Base-by-base conservation (phyloP, 2,797 vertebrate genomes). In the Parambassis ranga region DNA sequence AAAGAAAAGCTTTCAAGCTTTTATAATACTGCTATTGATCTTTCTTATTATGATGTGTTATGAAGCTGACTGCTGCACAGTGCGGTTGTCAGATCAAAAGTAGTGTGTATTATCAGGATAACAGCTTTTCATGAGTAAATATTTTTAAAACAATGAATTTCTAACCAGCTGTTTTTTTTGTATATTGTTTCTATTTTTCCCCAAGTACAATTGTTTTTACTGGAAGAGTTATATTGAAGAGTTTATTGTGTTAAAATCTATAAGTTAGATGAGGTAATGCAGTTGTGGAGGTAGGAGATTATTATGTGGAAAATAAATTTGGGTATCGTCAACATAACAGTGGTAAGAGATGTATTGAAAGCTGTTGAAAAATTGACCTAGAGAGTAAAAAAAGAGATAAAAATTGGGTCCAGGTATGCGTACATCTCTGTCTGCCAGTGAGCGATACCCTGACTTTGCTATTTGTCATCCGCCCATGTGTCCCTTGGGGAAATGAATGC, bases 1-100 rank as follows among this genome's bases (percentile, higher is more conserved):
- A 78, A 48, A 58, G 59, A 69, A 60, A 73, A 61, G 74, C 78
- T 68, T 80, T 81, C 47, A 70, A 41, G 53, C 49, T 66, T 52
- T 68, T 62, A 52, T 44, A 48, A 42, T 0, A 47, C 39, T 27
- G 26, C 22, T 76, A 78, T 80, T 78, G 76, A 81, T 83, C 57
- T 65, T 42, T 47, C 42, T 37, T 26, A 30, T 47, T 30, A 22
- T 51, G n/a, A n/a, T 33, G 4, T 11, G 13, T 6, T 18, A 31
- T 42, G 44, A 32, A 43, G 63, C 67, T 20, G 43, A 58, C 28
- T 37, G 49, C 56, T 32, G 62, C 37, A 30, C 47, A 47, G 27
- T 28, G 41, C 20, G n/a, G 46, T 8, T 24, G 61, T 64, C 64
- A 74, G 31, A 48, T 23, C 14, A 74, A 65, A 66, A 59, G 20